phyloP scores from a whole-genome alignment of 2,888 invertebrate genomes.

The Pogonocherus hispidulus region DNA sequence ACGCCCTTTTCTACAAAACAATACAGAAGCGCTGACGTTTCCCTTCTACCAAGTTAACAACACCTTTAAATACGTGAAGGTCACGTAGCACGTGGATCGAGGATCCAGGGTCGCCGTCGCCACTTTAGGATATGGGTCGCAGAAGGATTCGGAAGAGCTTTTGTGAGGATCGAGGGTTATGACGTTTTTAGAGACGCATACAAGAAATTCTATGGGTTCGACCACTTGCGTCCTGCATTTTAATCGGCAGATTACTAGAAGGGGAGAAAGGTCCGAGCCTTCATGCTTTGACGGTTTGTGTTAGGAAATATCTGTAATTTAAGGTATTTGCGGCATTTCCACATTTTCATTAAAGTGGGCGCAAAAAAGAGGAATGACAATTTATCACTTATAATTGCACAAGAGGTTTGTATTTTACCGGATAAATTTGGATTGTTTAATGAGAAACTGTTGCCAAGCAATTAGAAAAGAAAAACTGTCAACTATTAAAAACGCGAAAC shows the following conservation, averaged over 20 bases:
- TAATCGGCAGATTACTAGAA: slow-evolving; percentile 54
- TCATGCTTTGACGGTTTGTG: slow-evolving; percentile 1
- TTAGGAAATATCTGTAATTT: slow-evolving; percentile 21
- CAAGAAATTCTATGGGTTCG: slow-evolving; percentile 50
- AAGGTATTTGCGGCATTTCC: slow-evolving; percentile 6
- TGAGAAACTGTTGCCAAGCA: too few relatives aligned
- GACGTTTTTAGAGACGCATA: slow-evolving; percentile 55
- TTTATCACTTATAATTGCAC: too few relatives aligned
- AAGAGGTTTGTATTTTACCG: too few relatives aligned
- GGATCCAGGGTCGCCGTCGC: slow-evolving; percentile 58
- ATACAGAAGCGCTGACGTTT: neutral
- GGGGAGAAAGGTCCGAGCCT: slow-evolving; percentile 18
- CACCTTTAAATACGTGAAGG: slow-evolving; percentile 53
- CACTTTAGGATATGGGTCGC: slow-evolving; percentile 52
- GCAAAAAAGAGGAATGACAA: neutral
- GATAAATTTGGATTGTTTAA: too few relatives aligned
- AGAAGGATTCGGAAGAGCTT: slow-evolving; percentile 57
- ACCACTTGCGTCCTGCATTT: slow-evolving; percentile 55
- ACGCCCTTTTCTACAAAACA: neutral
- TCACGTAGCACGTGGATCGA: slow-evolving; percentile 48
- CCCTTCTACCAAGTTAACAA: slow-evolving; percentile 48
- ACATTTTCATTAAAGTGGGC: neutral
- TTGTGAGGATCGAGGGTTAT: slow-evolving; percentile 55
- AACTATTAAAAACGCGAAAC: too few relatives aligned
- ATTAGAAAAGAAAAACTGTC: too few relatives aligned